A percentile compares a stretch with the other conserved stretches of the same genome.
phyloP scores from a whole-genome alignment of 35 echinoderm and acorn worm genomes.

The Nesometra sesokonis region DNA sequence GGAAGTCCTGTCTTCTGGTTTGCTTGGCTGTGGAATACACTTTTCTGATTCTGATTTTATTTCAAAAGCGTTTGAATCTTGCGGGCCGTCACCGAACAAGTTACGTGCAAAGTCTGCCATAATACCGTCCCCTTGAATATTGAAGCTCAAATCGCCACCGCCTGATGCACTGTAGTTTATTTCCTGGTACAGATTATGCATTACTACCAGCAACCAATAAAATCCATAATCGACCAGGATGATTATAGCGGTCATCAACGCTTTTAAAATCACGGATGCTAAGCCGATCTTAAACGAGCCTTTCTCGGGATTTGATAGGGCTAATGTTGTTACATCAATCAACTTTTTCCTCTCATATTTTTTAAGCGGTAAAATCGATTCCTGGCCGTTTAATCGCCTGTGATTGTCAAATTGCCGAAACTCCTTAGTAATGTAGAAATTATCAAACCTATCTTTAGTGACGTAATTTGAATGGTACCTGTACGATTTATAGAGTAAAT shows the following conservation, averaged over 20 bases:
- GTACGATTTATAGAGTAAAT: slow-evolving; percentile 55
- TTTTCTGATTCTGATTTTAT: slow-evolving; percentile 31
- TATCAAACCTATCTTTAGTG: slow-evolving; percentile 85
- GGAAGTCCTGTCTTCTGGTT: slow-evolving; percentile 38
- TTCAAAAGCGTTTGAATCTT: slow-evolving; percentile 54
- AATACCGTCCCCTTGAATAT: slow-evolving; percentile 35
- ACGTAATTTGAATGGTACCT: slow-evolving; percentile 65
- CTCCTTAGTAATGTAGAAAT: slow-evolving; percentile 60
- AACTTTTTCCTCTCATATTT: slow-evolving; percentile 44
- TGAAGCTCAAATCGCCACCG: slow-evolving; percentile 16
- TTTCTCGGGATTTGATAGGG: slow-evolving; percentile 48
- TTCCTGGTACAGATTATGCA: slow-evolving; percentile 31
- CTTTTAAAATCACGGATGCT: slow-evolving; percentile 46
- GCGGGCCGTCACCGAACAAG: slow-evolving; percentile 48
- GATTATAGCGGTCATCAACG: slow-evolving; percentile 39
- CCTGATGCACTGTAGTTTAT: slow-evolving; percentile 36
- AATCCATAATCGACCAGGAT: slow-evolving; percentile 63
- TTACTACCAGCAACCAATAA: slow-evolving; percentile 42
- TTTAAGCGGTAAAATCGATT: slow-evolving; percentile 56
- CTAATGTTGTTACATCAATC: slow-evolving; percentile 44
- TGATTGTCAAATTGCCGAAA: slow-evolving; percentile 52
- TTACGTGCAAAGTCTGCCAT: slow-evolving; percentile 26
- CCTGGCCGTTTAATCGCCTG: slow-evolving; percentile 23
- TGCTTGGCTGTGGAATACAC: slow-evolving; percentile 45
- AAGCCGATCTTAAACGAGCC: slow-evolving; percentile 65